Evolutionary conservation across 2,113 vertebrate species (phyloP).

Genomic region (Phyllopteryx taeniolatus): DNA sequence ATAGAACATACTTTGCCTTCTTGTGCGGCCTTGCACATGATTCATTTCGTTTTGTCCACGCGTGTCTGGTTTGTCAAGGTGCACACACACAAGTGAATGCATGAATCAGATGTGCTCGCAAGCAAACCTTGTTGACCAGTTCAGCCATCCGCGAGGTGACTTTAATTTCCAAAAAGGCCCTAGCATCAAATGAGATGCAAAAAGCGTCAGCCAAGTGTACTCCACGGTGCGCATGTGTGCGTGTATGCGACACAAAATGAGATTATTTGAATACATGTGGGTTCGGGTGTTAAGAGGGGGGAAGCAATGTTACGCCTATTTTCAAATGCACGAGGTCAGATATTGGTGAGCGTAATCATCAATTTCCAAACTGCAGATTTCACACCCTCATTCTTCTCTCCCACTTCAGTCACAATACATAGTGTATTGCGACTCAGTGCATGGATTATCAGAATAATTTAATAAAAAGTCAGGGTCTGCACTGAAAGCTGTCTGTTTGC

Average conservation of each 20-base stretch:
- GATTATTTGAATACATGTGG: slow-evolving; percentile 21
- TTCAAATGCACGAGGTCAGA: slow-evolving; percentile 54
- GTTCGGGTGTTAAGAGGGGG: slow-evolving; percentile 14
- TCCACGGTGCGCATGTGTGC: slow-evolving; percentile 3
- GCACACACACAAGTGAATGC: neutral
- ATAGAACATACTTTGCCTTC: neutral
- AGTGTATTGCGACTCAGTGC: no score
- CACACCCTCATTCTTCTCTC: neutral
- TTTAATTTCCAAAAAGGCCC: slow-evolving; percentile 37
- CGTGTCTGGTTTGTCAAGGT: neutral
- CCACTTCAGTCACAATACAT: neutral
- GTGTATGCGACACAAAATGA: slow-evolving; percentile 6
- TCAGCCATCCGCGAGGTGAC: slow-evolving; percentile 18
- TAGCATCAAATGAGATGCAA: slow-evolving; percentile 36
- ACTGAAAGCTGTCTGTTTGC: no score
- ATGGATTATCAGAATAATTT: no score
- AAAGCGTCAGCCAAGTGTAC: slow-evolving; percentile 2
- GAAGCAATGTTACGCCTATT: slow-evolving; percentile 21
- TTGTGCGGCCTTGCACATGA: neutral
- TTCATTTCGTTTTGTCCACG: neutral
- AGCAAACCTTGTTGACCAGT: slow-evolving; percentile 18
- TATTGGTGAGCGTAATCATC: slow-evolving; percentile 38
- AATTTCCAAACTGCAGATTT: slow-evolving; percentile 10
- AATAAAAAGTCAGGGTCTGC: no score
- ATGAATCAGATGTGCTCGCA: neutral